Evolutionary conservation across 2,797 vertebrate species (phyloP).

Genomic region (Enteromius unitaeniatus): DNA sequence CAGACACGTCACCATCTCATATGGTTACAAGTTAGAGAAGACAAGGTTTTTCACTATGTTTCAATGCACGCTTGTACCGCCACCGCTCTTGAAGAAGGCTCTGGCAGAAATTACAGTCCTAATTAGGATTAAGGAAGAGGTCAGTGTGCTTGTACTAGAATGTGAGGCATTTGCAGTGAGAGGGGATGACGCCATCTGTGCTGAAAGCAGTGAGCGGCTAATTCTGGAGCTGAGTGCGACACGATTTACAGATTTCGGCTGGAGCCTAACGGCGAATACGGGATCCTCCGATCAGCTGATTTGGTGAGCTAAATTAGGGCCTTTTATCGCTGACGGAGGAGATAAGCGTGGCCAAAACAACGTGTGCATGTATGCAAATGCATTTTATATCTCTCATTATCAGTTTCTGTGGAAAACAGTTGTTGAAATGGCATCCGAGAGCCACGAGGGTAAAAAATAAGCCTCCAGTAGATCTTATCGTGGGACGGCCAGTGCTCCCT

Average conservation of each 20-base stretch:
- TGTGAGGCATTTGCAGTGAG: slow-evolving; percentile 79
- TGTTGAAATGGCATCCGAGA: slow-evolving; percentile 56
- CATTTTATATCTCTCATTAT: slow-evolving; percentile 57
- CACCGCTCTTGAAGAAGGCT: slow-evolving; percentile 70
- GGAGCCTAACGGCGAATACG: slow-evolving; percentile 62
- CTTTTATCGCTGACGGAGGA: slow-evolving; percentile 55
- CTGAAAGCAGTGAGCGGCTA: slow-evolving; percentile 76
- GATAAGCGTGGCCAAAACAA: slow-evolving; percentile 51
- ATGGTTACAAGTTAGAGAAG: slow-evolving; percentile 26
- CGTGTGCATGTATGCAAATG: slow-evolving; percentile 2
- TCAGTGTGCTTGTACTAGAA: slow-evolving; percentile 77
- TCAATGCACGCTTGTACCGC: slow-evolving; percentile 67
- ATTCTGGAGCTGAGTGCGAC: slow-evolving; percentile 76
- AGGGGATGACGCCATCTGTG: slow-evolving; percentile 79
- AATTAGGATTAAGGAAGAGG: slow-evolving; percentile 86
- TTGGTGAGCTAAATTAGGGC: slow-evolving; percentile 62
- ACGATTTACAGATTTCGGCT: slow-evolving; percentile 74
- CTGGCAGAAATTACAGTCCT: slow-evolving; percentile 79
- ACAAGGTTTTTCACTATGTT: slow-evolving; percentile 41
- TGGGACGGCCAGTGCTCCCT: slow-evolving; percentile 50
- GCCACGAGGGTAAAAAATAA: slow-evolving; percentile 62
- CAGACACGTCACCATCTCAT: neutral
- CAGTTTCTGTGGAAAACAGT: slow-evolving; percentile 70
- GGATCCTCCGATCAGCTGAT: slow-evolving; percentile 60
- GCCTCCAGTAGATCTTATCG: slow-evolving; percentile 65